phyloP scores from a whole-genome alignment of 1,140 invertebrate genomes.

The Drosophila albomicans region DNA sequence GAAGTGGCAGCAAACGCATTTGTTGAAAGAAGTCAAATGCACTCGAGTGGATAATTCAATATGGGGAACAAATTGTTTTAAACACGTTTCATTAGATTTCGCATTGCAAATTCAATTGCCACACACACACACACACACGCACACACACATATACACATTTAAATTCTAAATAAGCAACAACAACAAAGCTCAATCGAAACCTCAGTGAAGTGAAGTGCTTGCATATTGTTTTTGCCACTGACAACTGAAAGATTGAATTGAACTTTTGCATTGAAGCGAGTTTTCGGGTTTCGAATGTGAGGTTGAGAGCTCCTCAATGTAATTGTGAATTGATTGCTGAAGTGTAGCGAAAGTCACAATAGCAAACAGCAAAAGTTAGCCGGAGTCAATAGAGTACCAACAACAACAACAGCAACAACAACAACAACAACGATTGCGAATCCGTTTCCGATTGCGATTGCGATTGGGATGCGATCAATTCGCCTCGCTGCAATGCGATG shows the following conservation, averaged over 20 bases:
- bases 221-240: conserved; percentile 75
- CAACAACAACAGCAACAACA: not conserved
- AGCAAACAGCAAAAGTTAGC: conserved; percentile 12
- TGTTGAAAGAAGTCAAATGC: conserved; percentile 62
- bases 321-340: conserved; percentile 80
- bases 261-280: conserved; percentile 68
- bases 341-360: conserved; percentile 69
- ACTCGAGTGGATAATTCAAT: conserved; percentile 77
- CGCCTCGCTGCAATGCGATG: conserved; percentile 37
- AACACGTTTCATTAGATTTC: conserved; percentile 80
- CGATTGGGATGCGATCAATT: conserved; percentile 64
- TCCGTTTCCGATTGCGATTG: conserved; percentile 28
- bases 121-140: conserved; percentile 57
- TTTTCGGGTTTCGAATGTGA: no score
- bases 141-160: conserved; percentile 37
- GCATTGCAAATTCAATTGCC: conserved; percentile 47
- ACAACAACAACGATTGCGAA: conserved; percentile 29
- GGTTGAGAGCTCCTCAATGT: conserved; percentile 39
- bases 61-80: conserved; percentile 82
- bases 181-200: conserved; percentile 30
- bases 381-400: conserved; percentile 10
- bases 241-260: conserved; percentile 82
- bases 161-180: conserved; percentile 58
- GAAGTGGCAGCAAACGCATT: conserved; percentile 13
- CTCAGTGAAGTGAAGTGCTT: conserved; percentile 44